Evolutionary conservation across 2,888 invertebrate genomes (phyloP).

Genomic region (Pyrrhia umbra): DNA sequence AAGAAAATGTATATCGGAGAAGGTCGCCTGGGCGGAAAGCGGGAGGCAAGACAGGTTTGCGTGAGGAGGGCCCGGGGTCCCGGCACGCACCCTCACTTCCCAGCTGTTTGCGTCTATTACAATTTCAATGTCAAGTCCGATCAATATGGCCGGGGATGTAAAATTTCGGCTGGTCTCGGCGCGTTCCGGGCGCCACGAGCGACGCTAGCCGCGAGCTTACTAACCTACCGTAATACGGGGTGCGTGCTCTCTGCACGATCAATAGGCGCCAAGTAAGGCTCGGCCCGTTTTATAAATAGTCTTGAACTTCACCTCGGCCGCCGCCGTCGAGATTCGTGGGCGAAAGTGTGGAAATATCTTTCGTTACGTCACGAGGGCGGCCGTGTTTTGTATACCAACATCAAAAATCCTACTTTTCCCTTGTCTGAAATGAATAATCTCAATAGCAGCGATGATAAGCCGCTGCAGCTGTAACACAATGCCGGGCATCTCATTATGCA

Average conservation of each 20-base stretch:
- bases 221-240: slow-evolving; percentile 90
- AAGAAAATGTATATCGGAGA: slow-evolving; percentile 56
- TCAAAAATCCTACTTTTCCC: slow-evolving; percentile 59
- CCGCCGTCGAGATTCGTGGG: slow-evolving; percentile 76
- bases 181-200: slow-evolving; percentile 86
- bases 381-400: slow-evolving; percentile 48
- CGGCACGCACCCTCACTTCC: slow-evolving; percentile 83
- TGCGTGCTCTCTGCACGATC: slow-evolving; percentile 86
- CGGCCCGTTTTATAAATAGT: slow-evolving; percentile 87
- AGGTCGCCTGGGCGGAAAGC: slow-evolving; percentile 44
- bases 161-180: slow-evolving; percentile 87
- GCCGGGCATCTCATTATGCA: slow-evolving; percentile 82
- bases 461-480: slow-evolving; percentile 77
- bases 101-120: slow-evolving; percentile 89
- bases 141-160: slow-evolving; percentile 89
- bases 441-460: slow-evolving; percentile 72
- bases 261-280: slow-evolving; percentile 85
- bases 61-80: slow-evolving; percentile 70
- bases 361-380: slow-evolving; percentile 71
- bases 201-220: slow-evolving; percentile 80
- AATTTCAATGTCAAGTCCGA: slow-evolving; percentile 90
- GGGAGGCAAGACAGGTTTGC: slow-evolving; percentile 72
- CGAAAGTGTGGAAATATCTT: slow-evolving; percentile 81
- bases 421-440: slow-evolving; percentile 74
- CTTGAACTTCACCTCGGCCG: slow-evolving; percentile 88